Evolutionary conservation across 2,797 vertebrate species (phyloP).

Genomic region (Pangasius mekongensis): DNA sequence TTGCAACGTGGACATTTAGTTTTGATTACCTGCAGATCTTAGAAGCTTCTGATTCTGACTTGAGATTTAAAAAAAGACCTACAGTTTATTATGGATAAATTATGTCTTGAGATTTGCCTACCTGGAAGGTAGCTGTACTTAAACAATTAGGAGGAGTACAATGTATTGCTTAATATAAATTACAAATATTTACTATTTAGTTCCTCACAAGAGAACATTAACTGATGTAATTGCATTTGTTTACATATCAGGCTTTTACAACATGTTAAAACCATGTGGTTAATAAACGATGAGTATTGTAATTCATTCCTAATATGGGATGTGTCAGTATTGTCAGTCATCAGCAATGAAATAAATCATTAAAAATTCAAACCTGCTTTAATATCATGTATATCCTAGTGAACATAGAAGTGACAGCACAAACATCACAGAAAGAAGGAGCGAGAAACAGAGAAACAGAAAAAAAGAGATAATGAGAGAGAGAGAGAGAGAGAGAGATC

Average conservation of each 20-base stretch:
- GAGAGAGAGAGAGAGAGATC: neutral
- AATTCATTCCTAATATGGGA: neutral
- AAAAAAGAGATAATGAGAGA: neutral
- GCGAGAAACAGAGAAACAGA: neutral
- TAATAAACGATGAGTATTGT: neutral
- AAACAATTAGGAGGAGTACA: neutral
- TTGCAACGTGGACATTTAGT: neutral
- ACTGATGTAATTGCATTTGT: neutral
- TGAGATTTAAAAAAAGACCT: neutral
- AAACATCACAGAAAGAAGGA: neutral
- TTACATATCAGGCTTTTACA: neutral
- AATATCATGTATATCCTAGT: neutral
- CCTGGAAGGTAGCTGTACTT: neutral
- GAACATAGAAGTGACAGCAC: neutral
- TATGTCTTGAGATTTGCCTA: neutral
- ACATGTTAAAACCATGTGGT: neutral
- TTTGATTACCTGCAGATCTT: neutral
- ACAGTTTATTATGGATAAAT: constrained; percentile 11
- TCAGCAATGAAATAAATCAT: neutral
- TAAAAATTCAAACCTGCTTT: neutral
- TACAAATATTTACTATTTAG: neutral
- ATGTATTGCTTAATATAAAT: neutral
- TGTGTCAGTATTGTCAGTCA: neutral
- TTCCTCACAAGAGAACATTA: neutral
- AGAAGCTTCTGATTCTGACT: neutral